Base-by-base conservation (phyloP, 2,888 invertebrate genomes). In the Trissoscelio sp. region DNA sequence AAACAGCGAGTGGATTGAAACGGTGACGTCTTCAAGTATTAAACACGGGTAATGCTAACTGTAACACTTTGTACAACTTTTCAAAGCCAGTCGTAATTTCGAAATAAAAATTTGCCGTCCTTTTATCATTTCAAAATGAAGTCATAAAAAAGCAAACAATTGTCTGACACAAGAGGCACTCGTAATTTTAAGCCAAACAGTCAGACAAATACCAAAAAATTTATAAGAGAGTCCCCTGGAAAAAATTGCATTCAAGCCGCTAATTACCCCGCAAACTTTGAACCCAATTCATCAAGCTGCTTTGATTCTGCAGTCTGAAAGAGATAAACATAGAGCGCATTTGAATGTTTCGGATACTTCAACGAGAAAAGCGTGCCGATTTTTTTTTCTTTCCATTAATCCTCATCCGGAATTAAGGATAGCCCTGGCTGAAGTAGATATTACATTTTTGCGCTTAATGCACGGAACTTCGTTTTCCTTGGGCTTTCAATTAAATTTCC, bases 401-500 rank as follows among this genome's bases (percentile, higher is more conserved):
- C 4, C 20, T 44, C 18, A 24, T 55, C 12, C 37, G 55, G 20
- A 11, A 48, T 22, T 9, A 67, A 55, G 53, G 28, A 39, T 34
- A 20, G 22, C 37, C 37, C 67, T 12, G n/a, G 16, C 48, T 57
- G 20, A 70, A 70, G 62, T 62, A 55, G 77, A 64, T 78, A 78
- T 70, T 62, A 70, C 69, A 70, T 62, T 78, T 69, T 77, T 62
- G 9, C 37, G 37, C 53, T 69, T 77, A 78, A 78, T 78, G 55
- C 51, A 57, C 37, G 53, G 46, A 73, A 80, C 75, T 64, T 53
- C 42, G 60, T 53, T 81, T 81, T 80, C 78, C 72, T 73, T 46
- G 55, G n/a, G 51, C 60, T 70, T 77, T 80, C 77, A 81, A 83
- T 83, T 83, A 80, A 80, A 83, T 64, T 73, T 73, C 39, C 44